Percentiles rank a stretch among this genome's conserved stretches.
Conservation (phyloP, 1,140 invertebrate genomes). For the Saccostrea cuccullata region DNA sequence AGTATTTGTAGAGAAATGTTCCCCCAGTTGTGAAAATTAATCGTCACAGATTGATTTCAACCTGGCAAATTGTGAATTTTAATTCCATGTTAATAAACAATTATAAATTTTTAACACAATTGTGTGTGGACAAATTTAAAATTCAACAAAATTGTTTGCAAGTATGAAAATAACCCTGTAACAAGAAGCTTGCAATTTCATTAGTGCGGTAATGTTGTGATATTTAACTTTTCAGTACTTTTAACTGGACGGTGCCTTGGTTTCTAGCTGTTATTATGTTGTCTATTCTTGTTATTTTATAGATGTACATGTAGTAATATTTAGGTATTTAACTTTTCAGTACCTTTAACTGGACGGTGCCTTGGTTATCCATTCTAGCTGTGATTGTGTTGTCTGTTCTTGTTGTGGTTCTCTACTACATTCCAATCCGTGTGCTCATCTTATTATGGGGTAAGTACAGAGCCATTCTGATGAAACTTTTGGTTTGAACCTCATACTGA, state of each 20-base stretch:
- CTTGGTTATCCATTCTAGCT: constrained; percentile 95
- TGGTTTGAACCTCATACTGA: no score
- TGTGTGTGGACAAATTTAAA: no score
- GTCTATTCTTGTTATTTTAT: constrained; percentile 83
- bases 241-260: constrained; percentile 98
- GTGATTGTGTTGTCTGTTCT: constrained; percentile 87
- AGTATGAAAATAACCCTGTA: background rate
- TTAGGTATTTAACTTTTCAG: constrained; percentile 75
- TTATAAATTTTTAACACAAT: background rate
- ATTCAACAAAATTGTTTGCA: no score
- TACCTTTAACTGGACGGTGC: constrained; percentile 97
- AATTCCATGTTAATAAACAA: no score
- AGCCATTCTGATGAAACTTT: no score
- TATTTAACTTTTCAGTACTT: constrained; percentile 82
- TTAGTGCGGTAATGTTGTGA: background rate
- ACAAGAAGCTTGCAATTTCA: background rate
- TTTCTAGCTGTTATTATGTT: constrained; percentile 91
- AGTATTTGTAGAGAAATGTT: no score
- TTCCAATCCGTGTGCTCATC: constrained; percentile 94
- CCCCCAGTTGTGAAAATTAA: no score
- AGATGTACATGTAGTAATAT: no score
- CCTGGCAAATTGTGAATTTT: no score
- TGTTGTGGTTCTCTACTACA: constrained; percentile 90
- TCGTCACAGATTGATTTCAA: no score
- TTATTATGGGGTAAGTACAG: constrained; percentile 90